phyloP scores from a whole-genome alignment of 2,888 invertebrate genomes.

The Tenthredo notha region DNA sequence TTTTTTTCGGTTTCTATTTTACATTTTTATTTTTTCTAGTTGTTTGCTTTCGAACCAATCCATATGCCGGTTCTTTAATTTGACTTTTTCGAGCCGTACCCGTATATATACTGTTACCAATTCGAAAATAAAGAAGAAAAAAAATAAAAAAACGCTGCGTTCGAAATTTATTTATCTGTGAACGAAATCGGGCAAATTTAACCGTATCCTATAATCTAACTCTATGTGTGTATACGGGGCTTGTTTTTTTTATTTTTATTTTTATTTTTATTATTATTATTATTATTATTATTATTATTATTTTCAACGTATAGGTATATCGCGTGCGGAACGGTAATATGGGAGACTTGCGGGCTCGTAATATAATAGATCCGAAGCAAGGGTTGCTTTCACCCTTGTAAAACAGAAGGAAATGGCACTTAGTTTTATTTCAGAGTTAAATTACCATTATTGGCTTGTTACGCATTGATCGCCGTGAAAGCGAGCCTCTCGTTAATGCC shows the following conservation, averaged over 20 bases:
- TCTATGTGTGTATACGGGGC: neutral
- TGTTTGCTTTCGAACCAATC: neutral
- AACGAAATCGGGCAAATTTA: no score
- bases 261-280: neutral
- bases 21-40: neutral
- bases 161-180: no score
- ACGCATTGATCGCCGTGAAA: conserved; percentile 49
- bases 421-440: conserved; percentile 68
- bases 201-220: no score
- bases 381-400: conserved; percentile 65
- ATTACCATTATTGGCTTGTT: conserved; percentile 62
- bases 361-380: conserved; percentile 68
- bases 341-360: conserved; percentile 67
- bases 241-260: neutral
- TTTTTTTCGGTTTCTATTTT: conserved; percentile 59
- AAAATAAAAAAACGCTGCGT: no score
- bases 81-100: neutral
- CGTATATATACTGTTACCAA: no score
- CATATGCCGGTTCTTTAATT: neutral
- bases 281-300: neutral
- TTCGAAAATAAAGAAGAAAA: no score
- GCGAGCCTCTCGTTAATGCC: conserved; percentile 31
- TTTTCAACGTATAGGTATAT: conserved; percentile 52
- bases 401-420: conserved; percentile 66
- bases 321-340: conserved; percentile 73